These are phyloP conservation scores for Trichopoda pennipes DNA, from an alignment of 2,888 invertebrate genomes.

Conservation along the genomic window DNA sequence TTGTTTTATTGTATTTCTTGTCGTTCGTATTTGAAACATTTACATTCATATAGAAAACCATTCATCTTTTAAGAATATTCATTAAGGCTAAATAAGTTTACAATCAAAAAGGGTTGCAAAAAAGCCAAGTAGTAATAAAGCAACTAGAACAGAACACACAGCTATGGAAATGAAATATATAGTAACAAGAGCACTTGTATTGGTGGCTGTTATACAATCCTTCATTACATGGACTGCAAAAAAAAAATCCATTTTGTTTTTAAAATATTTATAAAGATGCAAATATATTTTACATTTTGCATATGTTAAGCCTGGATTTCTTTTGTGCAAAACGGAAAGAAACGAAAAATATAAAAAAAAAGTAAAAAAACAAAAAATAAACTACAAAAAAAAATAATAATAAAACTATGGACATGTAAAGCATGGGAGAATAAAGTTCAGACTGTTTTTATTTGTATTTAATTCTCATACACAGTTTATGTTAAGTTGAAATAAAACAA, in stretches of 20 bases:
- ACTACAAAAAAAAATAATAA: background rate
- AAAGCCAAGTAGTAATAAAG: constrained; percentile 26
- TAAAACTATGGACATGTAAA: constrained; percentile 9
- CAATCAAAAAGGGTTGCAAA: constrained; percentile 49
- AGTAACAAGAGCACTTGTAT: constrained; percentile 3
- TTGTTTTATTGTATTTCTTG: constrained; percentile 21
- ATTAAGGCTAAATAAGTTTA: constrained; percentile 72
- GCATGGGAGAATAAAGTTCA: constrained; percentile 13
- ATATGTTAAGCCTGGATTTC: constrained; percentile 75
- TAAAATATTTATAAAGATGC: constrained; percentile 79
- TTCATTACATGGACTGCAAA: constrained; percentile 46
- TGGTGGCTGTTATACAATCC: constrained; percentile 37
- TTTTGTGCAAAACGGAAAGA: constrained; percentile 33
- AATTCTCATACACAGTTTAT: background rate
- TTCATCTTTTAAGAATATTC: constrained; percentile 76
- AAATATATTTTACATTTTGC: constrained; percentile 79
- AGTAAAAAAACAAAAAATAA: too few species aligned
- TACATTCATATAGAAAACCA: constrained; percentile 65
- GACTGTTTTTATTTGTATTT: constrained; percentile 9
- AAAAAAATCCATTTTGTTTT: constrained; percentile 69
- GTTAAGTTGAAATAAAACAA: constrained; percentile 11
- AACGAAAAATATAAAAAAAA: too few species aligned
- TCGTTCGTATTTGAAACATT: background rate
- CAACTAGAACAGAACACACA: constrained; percentile 18
- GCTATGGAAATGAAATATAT: constrained; percentile 4